These are phyloP conservation scores for Caerostris darwini DNA, from an alignment of 1,140 invertebrate species.

Conservation along the genomic window DNA sequence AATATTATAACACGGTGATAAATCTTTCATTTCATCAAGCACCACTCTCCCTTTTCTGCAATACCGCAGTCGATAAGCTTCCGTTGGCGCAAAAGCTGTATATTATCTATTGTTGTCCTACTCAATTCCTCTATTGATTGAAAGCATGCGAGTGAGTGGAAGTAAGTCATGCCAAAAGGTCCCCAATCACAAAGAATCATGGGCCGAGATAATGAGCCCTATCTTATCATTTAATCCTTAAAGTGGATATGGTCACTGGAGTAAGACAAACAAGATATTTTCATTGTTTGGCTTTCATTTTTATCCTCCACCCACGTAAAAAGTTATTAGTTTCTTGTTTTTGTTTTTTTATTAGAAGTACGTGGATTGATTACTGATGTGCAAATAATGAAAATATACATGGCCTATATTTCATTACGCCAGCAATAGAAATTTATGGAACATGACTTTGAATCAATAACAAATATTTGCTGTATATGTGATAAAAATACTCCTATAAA, in stretches of 20 bases:
- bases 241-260: background rate
- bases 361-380: too few relatives aligned
- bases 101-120: background rate
- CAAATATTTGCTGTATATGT: too few relatives aligned
- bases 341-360: too few relatives aligned
- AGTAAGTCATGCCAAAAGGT: background rate
- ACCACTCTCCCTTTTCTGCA: background rate
- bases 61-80: background rate
- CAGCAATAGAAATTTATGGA: too few relatives aligned
- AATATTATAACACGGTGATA: background rate
- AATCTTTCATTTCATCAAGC: background rate
- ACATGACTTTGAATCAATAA: too few relatives aligned
- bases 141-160: background rate
- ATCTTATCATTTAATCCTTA: background rate
- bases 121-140: slow-evolving; percentile 1
- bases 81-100: background rate
- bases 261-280: too few relatives aligned
- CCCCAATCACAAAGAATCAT: background rate
- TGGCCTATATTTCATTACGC: too few relatives aligned
- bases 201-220: background rate
- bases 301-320: too few relatives aligned
- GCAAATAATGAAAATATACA: too few relatives aligned
- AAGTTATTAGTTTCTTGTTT: too few relatives aligned
- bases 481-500: too few relatives aligned
- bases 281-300: too few relatives aligned